phyloP scores from a whole-genome alignment of 2,888 invertebrate genomes.

The Conchocele bisecta region DNA sequence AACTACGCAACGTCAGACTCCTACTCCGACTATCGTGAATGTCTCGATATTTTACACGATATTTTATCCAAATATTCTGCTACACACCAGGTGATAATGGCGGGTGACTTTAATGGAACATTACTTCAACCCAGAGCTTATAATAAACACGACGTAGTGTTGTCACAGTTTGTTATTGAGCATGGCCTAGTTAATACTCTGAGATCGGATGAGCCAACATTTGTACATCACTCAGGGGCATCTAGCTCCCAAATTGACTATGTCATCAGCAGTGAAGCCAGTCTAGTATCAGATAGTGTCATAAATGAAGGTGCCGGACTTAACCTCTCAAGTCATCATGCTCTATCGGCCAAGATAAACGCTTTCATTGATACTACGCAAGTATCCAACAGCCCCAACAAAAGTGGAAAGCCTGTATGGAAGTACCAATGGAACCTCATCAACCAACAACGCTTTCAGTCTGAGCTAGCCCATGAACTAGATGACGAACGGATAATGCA shows the following conservation, averaged over 20 bases:
- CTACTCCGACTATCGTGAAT: neutral
- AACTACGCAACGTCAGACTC: neutral
- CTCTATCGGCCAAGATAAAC: no score
- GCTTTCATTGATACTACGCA: no score
- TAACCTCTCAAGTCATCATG: no score
- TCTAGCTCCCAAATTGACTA: slow-evolving; percentile 1
- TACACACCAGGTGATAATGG: neutral
- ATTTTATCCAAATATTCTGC: neutral
- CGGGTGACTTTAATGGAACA: slow-evolving; percentile 2
- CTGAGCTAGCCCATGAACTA: no score
- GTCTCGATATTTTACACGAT: neutral
- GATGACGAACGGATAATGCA: no score
- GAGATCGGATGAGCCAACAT: neutral
- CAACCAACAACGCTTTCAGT: no score
- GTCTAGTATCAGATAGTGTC: no score
- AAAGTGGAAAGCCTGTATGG: no score
- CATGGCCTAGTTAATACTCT: neutral
- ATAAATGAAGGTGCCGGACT: no score
- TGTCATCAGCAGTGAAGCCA: no score
- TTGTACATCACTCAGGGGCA: neutral
- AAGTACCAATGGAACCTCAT: no score
- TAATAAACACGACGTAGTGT: neutral
- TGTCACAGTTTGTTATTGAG: neutral
- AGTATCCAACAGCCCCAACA: no score
- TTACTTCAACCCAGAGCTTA: neutral